Conservation (phyloP, 2,888 invertebrate species). For the Heliconius cydno region DNA sequence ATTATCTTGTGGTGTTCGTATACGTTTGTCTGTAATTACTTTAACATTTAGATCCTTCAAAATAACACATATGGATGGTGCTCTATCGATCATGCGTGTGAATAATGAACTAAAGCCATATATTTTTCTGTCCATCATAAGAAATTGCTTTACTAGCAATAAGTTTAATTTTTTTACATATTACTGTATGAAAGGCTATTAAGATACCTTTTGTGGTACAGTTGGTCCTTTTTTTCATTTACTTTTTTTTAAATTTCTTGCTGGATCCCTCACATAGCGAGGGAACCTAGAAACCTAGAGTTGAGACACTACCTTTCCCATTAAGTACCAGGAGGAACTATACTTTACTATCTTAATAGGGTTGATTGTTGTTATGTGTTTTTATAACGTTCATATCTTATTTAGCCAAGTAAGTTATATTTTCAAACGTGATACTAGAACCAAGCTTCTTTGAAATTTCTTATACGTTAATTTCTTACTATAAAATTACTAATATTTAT, state of each 20-base stretch:
- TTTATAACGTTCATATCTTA: constrained; percentile 2
- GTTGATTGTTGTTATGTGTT: too few species aligned
- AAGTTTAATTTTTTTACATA: constrained; percentile 6
- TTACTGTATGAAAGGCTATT: not conserved
- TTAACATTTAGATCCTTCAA: constrained; percentile 54
- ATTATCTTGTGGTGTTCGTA: constrained; percentile 25
- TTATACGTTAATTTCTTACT: not conserved
- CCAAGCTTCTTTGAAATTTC: not conserved
- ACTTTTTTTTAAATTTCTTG: too few species aligned
- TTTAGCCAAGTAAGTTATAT: not conserved
- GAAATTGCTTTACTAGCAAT: constrained; percentile 36
- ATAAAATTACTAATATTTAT: too few species aligned
- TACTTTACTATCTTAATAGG: not conserved
- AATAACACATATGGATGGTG: constrained; percentile 53
- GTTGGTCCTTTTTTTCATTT: too few species aligned
- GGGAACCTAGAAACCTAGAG: too few species aligned
- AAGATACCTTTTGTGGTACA: not conserved
- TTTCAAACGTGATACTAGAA: too few species aligned
- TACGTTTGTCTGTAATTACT: constrained; percentile 49
- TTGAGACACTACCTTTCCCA: too few species aligned
- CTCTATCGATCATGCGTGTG: constrained; percentile 46
- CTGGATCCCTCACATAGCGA: too few species aligned
- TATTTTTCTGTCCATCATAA: constrained; percentile 41
- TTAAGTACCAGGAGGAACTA: too few species aligned
- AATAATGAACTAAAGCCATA: constrained; percentile 37